Conservation (phyloP, 2,113 vertebrate genomes). For the Serilophus lunatus region DNA sequence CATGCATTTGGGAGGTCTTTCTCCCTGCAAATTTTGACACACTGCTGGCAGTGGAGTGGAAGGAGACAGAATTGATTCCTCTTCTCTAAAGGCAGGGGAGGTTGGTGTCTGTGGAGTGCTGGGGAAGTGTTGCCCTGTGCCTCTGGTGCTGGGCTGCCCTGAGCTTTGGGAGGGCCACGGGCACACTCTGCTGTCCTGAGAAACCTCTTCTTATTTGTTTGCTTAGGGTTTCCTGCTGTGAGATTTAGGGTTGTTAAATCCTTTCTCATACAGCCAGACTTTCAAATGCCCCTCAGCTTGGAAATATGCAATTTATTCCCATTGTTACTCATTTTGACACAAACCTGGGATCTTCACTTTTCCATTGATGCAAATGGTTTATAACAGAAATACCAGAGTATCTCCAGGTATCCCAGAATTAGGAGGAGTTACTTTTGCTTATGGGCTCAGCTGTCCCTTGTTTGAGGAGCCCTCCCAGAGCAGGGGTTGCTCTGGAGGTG, state of each 20-base stretch:
- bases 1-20: background rate
- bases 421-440: background rate
- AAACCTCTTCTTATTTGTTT: background rate
- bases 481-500: too few species aligned
- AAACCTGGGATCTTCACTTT: background rate
- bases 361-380: background rate
- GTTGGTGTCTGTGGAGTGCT: background rate
- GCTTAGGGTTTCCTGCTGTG: background rate
- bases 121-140: background rate
- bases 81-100: background rate
- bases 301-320: background rate
- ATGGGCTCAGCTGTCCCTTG: background rate
- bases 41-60: background rate
- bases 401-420: too few species aligned
- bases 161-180: background rate
- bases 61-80: background rate
- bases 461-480: background rate
- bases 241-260: background rate
- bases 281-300: background rate
- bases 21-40: background rate
- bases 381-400: background rate
- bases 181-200: background rate
- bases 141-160: background rate
- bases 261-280: background rate
- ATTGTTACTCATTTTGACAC: background rate